Percentiles rank a stretch among this genome's conserved stretches.
Conservation (phyloP, 2,113 vertebrate species). For the Odontophorus gujanensis region DNA sequence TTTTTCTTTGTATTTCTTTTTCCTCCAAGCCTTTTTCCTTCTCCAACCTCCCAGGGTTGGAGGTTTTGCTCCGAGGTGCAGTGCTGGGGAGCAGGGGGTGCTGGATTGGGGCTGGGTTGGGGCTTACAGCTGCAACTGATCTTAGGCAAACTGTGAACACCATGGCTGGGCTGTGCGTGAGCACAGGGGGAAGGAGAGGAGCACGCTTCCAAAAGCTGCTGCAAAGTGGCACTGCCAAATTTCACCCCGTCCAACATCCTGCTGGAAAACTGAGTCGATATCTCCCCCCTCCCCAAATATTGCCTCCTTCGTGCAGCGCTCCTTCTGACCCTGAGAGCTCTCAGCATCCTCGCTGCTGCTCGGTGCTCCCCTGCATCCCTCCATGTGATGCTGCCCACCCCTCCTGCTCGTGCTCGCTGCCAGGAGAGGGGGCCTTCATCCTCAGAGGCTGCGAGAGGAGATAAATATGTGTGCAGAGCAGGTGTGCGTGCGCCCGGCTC, state of each 20-base stretch:
- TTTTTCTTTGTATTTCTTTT: background rate
- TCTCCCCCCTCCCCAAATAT: background rate
- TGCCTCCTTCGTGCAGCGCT: background rate
- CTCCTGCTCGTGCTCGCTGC: slow-evolving; percentile 70
- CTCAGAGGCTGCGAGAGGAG: slow-evolving; percentile 21
- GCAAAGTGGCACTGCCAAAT: background rate
- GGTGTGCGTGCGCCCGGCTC: background rate
- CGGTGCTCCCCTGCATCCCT: background rate
- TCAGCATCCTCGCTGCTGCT: background rate
- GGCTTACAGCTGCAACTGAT: background rate
- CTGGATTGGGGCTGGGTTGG: background rate
- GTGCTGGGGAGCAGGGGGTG: background rate
- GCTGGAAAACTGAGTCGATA: background rate
- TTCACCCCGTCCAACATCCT: background rate
- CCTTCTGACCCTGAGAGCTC: background rate
- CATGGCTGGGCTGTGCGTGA: background rate
- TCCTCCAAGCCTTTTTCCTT: background rate
- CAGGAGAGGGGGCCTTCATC: slow-evolving; percentile 81
- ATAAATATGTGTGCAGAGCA: background rate
- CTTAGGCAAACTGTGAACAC: background rate
- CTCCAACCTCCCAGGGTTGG: too few species aligned
- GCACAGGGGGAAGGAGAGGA: background rate
- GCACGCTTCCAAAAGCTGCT: background rate
- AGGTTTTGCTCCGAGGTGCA: background rate
- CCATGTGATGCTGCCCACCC: background rate